Conservation (phyloP, 2,113 vertebrate genomes). For the Calidris pygmaea region DNA sequence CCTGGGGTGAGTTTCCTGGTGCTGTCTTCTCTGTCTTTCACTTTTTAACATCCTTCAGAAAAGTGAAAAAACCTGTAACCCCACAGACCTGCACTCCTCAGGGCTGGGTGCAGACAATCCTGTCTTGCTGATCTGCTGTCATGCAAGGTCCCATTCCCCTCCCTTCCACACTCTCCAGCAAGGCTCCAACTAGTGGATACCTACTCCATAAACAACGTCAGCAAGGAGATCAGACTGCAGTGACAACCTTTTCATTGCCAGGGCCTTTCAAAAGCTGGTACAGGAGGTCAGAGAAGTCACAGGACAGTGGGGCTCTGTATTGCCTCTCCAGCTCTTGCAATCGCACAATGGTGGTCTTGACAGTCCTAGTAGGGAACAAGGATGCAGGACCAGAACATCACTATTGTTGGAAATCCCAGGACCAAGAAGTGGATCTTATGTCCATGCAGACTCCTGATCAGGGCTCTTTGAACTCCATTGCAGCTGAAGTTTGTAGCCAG, state of each 20-base stretch:
- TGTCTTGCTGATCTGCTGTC: neutral
- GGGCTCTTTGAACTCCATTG: neutral
- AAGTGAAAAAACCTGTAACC: neutral
- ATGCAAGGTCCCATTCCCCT: neutral
- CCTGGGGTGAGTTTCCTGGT: neutral
- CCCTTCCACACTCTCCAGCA: neutral
- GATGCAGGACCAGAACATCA: neutral
- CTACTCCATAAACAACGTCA: neutral
- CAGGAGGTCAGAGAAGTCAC: neutral
- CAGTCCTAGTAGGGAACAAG: rapidly evolving
- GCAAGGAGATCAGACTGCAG: neutral
- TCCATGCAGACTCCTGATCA: neutral
- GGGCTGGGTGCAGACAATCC: neutral
- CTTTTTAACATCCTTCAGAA: neutral
- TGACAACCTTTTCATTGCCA: neutral
- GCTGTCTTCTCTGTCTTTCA: neutral
- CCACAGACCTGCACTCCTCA: neutral
- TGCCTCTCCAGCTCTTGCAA: neutral
- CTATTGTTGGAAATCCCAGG: neutral
- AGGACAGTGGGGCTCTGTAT: neutral
- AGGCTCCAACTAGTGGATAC: neutral
- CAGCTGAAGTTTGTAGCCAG: neutral
- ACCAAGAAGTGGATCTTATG: neutral
- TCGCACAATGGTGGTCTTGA: rapidly evolving
- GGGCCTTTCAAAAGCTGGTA: neutral